Percentiles rank a stretch among this genome's conserved stretches.
phyloP scores from a whole-genome alignment of 2,888 invertebrate species.

The Phlogophora meticulosa region DNA sequence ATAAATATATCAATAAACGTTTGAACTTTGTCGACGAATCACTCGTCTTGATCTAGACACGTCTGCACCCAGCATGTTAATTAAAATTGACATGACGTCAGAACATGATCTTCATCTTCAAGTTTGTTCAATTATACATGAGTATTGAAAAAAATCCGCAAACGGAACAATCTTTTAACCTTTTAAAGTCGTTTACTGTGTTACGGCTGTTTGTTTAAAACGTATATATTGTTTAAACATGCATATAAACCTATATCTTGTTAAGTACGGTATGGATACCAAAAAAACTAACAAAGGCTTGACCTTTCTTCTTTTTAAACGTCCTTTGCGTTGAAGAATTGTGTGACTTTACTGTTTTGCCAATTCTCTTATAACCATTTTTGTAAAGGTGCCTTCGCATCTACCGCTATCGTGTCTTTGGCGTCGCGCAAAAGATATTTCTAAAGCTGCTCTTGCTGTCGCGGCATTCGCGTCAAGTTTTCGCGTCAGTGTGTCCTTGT shows the following conservation, averaged over 20 bases:
- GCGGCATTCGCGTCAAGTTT: neutral
- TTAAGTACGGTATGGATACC: neutral
- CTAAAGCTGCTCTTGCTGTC: neutral
- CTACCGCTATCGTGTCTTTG: neutral
- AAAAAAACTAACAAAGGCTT: constrained; percentile 6
- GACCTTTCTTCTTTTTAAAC: too few relatives aligned
- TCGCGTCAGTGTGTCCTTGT: neutral
- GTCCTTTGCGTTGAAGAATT: neutral
- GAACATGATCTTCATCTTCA: constrained; percentile 1
- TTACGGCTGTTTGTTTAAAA: neutral
- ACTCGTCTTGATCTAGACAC: neutral
- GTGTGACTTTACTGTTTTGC: constrained; percentile 5
- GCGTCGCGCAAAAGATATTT: neutral
- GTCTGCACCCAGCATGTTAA: neutral
- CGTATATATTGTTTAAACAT: constrained; percentile 7
- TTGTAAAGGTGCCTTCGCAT: neutral
- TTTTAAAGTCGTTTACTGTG: neutral
- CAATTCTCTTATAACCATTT: neutral
- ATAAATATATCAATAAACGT: neutral
- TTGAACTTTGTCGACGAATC: neutral
- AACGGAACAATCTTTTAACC: constrained; percentile 13
- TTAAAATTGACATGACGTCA: neutral
- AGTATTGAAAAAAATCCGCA: constrained; percentile 5
- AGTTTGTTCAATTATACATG: neutral
- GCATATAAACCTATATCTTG: neutral